Conservation (phyloP, 1,140 invertebrate species). For the Achatina immaculata region DNA sequence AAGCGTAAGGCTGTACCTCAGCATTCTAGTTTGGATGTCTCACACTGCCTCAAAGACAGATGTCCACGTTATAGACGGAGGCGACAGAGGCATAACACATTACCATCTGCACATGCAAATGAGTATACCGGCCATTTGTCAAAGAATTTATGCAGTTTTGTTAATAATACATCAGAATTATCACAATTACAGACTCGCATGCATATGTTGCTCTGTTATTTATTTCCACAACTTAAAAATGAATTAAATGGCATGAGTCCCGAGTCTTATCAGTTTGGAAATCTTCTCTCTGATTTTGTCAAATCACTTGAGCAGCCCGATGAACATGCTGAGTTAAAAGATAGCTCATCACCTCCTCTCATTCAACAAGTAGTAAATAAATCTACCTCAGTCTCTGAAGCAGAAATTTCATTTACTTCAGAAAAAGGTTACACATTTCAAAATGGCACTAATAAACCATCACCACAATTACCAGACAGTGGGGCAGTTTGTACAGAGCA, state of each 20-base stretch:
- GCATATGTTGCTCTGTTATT: conserved; percentile 34
- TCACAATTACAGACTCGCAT: conserved; percentile 37
- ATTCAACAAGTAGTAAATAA: background rate
- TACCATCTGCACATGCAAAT: conserved; percentile 19
- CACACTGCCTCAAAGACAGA: background rate
- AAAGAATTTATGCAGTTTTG: conserved; percentile 29
- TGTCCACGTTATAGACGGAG: background rate
- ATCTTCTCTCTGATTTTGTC: conserved; percentile 40
- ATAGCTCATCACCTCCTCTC: background rate
- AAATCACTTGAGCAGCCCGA: conserved; percentile 29
- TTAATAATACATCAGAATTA: conserved; percentile 17
- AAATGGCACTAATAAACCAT: background rate
- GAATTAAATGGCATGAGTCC: conserved; percentile 35
- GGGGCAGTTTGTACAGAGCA: too few species aligned
- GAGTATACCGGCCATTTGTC: conserved; percentile 14
- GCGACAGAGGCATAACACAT: conserved; percentile 12
- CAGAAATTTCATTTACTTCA: background rate
- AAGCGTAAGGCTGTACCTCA: too few species aligned
- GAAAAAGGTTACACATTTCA: background rate
- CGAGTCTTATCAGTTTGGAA: conserved; percentile 36
- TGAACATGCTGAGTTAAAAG: too few species aligned
- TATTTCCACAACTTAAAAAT: conserved; percentile 44
- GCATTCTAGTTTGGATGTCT: too few species aligned
- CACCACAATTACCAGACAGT: background rate
- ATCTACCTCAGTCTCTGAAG: background rate